phyloP scores from a whole-genome alignment of 2,888 invertebrate species.

The Napeogenes inachia region DNA sequence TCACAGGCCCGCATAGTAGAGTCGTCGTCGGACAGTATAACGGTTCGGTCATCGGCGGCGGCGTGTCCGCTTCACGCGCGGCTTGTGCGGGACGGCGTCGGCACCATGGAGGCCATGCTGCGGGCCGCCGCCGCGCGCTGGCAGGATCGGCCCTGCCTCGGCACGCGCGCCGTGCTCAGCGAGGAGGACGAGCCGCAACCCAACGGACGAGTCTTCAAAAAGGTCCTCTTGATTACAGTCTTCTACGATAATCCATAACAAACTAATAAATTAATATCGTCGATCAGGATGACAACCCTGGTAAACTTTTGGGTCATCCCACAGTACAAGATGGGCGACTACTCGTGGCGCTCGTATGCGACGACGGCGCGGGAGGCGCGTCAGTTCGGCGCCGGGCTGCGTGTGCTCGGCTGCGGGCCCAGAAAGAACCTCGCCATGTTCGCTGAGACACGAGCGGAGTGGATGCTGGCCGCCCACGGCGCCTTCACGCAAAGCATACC shows the following conservation, averaged over 20 bases:
- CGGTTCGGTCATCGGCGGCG: slow-evolving; percentile 83
- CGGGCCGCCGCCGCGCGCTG: slow-evolving; percentile 86
- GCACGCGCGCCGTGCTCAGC: slow-evolving; percentile 91
- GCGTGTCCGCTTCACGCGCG: slow-evolving; percentile 84
- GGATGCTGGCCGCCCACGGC: slow-evolving; percentile 98
- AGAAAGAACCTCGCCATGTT: slow-evolving; percentile 91
- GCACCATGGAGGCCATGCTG: slow-evolving; percentile 90
- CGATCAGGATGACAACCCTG: too few relatives aligned
- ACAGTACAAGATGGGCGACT: slow-evolving; percentile 94
- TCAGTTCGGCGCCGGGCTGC: slow-evolving; percentile 90
- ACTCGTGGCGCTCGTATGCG: slow-evolving; percentile 90
- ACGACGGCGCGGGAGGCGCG: slow-evolving; percentile 87
- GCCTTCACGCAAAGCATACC: slow-evolving; percentile 96
- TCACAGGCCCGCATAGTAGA: slow-evolving; percentile 83
- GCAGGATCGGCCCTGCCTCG: slow-evolving; percentile 86
- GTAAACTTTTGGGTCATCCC: too few relatives aligned
- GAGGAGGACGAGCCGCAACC: slow-evolving; percentile 97
- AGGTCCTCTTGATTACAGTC: slow-evolving; percentile 72
- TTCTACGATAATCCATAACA: not conserved
- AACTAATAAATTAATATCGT: not conserved
- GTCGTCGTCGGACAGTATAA: slow-evolving; percentile 81
- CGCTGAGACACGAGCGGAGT: slow-evolving; percentile 98
- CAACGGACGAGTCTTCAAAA: slow-evolving; percentile 96
- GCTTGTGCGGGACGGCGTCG: slow-evolving; percentile 85
- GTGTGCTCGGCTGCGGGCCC: slow-evolving; percentile 85